These are phyloP conservation scores for Serrognathus titanus DNA, from an alignment of 2,888 invertebrate genomes.

Conservation along the genomic window DNA sequence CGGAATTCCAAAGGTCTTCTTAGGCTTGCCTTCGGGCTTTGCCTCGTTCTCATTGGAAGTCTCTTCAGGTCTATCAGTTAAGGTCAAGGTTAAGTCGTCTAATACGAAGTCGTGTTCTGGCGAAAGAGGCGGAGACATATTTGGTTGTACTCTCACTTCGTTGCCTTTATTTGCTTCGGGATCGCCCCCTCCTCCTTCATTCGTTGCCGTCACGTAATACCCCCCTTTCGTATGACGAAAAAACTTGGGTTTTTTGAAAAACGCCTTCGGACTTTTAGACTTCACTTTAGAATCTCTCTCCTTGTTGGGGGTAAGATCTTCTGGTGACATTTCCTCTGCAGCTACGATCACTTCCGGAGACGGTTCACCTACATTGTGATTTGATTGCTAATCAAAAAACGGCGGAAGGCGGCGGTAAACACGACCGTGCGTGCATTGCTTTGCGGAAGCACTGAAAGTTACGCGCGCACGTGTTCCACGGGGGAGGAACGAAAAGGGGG, in stretches of 20 bases:
- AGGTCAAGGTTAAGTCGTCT: not conserved
- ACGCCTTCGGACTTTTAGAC: not conserved
- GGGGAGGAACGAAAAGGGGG: too few relatives aligned
- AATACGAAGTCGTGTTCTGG: too few relatives aligned
- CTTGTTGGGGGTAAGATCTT: too few relatives aligned
- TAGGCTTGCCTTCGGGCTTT: not conserved
- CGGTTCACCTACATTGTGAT: too few relatives aligned
- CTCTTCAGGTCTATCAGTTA: not conserved
- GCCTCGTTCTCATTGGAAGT: not conserved
- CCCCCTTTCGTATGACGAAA: conserved; percentile 14
- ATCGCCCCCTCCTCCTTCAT: not conserved
- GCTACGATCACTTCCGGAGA: too few relatives aligned
- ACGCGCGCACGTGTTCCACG: too few relatives aligned
- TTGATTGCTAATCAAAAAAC: too few relatives aligned
- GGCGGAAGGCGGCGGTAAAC: too few relatives aligned
- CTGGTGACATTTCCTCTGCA: too few relatives aligned
- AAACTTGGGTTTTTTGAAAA: conserved; percentile 16
- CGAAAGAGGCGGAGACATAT: not conserved
- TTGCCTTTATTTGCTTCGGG: not conserved
- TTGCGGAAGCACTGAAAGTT: too few relatives aligned
- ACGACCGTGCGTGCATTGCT: too few relatives aligned
- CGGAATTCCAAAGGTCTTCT: not conserved
- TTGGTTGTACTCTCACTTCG: not conserved
- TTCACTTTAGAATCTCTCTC: conserved; percentile 1
- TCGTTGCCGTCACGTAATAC: conserved; percentile 6